phyloP scores from a whole-genome alignment of 2,888 invertebrate genomes.

The Drosophila lacicola region DNA sequence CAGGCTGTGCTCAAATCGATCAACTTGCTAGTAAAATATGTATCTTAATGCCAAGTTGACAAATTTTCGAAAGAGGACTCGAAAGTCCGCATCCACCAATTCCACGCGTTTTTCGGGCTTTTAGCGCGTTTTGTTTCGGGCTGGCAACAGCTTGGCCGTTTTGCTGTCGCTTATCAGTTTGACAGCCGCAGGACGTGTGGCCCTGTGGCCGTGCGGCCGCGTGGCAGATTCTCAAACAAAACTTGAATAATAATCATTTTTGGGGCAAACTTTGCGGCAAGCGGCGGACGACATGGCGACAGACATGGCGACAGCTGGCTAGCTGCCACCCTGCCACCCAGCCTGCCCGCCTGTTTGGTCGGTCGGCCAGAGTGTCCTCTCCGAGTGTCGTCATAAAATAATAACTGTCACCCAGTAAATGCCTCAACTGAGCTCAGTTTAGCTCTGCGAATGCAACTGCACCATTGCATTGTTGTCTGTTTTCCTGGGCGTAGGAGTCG shows the following conservation, averaged over 20 bases:
- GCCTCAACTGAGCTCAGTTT: slow-evolving; percentile 20
- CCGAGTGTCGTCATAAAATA: slow-evolving; percentile 51
- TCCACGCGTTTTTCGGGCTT: slow-evolving; percentile 2
- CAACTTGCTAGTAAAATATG: too few species aligned
- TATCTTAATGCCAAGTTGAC: not conserved
- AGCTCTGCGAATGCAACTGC: slow-evolving; percentile 11
- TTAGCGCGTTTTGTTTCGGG: not conserved
- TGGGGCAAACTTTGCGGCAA: slow-evolving; percentile 26
- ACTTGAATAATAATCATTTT: slow-evolving; percentile 32
- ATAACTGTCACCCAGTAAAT: slow-evolving; percentile 54
- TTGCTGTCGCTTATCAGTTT: slow-evolving; percentile 35
- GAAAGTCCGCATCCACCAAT: not conserved
- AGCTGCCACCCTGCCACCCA: slow-evolving; percentile 1
- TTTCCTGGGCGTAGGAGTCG: slow-evolving; percentile 5
- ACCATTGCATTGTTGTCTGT: slow-evolving; percentile 24
- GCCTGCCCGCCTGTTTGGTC: slow-evolving; percentile 2
- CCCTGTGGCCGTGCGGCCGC: slow-evolving; percentile 3
- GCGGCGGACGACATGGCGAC: slow-evolving; percentile 1
- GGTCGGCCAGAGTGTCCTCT: slow-evolving; percentile 10
- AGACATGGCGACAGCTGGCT: slow-evolving; percentile 24
- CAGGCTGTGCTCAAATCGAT: too few species aligned
- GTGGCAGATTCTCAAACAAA: slow-evolving; percentile 31
- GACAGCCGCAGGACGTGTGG: slow-evolving; percentile 17
- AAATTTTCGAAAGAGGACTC: not conserved
- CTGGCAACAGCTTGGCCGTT: slow-evolving; percentile 9